A percentile compares a stretch with the other conserved stretches of the same genome.
These are phyloP conservation scores for Pheosia tremula DNA, from an alignment of 2,888 invertebrate species.

Conservation along the genomic window DNA sequence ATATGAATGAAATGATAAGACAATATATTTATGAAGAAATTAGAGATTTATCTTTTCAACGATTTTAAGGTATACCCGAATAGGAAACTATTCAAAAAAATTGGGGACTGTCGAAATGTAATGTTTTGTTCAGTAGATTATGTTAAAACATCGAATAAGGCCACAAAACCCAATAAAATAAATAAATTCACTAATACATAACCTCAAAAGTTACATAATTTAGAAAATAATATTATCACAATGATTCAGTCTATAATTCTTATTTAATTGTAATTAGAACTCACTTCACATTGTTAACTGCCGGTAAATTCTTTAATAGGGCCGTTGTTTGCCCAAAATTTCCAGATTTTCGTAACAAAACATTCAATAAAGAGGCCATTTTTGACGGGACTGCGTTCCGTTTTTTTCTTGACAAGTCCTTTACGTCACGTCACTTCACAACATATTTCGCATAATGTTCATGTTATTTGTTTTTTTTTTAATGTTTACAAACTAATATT, in stretches of 20 bases:
- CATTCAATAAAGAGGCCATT: slow-evolving; percentile 78
- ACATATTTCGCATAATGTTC: background rate
- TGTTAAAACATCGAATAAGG: background rate
- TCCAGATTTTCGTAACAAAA: slow-evolving; percentile 84
- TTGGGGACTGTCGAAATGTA: too few species aligned
- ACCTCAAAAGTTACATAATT: slow-evolving; percentile 79
- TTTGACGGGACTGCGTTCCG: slow-evolving; percentile 64
- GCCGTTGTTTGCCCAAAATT: slow-evolving; percentile 69
- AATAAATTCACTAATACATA: slow-evolving; percentile 36
- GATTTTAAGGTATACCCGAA: too few species aligned
- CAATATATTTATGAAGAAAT: too few species aligned
- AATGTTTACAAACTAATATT: too few species aligned
- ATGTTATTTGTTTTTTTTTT: too few species aligned
- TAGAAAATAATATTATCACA: slow-evolving; percentile 35
- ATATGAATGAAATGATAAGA: too few species aligned
- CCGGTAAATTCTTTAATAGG: slow-evolving; percentile 76
- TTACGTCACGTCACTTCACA: background rate
- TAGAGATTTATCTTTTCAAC: too few species aligned
- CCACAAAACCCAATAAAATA: slow-evolving; percentile 12
- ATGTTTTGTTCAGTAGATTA: too few species aligned
- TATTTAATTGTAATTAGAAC: slow-evolving; percentile 42
- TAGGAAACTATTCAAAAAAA: too few species aligned
- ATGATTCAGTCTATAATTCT: slow-evolving; percentile 13
- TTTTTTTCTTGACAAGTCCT: slow-evolving; percentile 20
- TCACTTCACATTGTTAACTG: slow-evolving; percentile 81